Base-by-base conservation (phyloP, 2,113 vertebrate species). In the Alouatta palliata region DNA sequence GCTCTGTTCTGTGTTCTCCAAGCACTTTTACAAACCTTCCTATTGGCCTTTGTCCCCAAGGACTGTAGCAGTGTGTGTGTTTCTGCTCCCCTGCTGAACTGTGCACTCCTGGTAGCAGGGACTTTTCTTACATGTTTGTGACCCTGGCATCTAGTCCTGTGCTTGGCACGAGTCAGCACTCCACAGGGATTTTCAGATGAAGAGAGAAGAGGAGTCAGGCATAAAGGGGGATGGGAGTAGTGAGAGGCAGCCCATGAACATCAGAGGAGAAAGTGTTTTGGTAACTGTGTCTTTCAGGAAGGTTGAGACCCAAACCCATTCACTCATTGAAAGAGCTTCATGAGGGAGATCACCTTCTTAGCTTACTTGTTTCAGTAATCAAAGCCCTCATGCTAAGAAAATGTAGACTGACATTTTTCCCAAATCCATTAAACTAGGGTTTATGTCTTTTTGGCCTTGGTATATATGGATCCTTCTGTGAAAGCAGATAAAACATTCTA, bases 391-490 rank as follows among this genome's bases (percentile, higher is more conserved):
- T 77, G 35, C 81, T 91, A 37, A 47, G 92, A 45, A 45, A 64
- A 30, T 25, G 21, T 13, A 70, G 70, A 45, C 8, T 49, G 87
- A 3, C 52, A n/a, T 68, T 91, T 95, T 43, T 82, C n/a, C 32
- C n/a, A 73, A 75, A 45, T 40, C 37, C 56, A 73, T 79, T 82
- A 13, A 37, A 30, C 9, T 73, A 83, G 75, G 32, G 19, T 40
- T 95, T 94, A 90, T 21, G 21, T 52, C 37, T 45, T 40, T 92
- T 94, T 92, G 25, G 21, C 37, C 37, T 73, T 37, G 35, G 47
- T 70, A 11, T 90, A 40, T 47, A 5, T 16, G 20, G 43, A 76
- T 87, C 70, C 64, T 79, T 84, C 91, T 77, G n/a, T 71, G 47
- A 90, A 90, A 43, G 66, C n/a, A 87, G 49, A 43, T 21, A 17